Evolutionary conservation across 2,888 invertebrate genomes (phyloP).

Genomic region (Vanessa cardui): DNA sequence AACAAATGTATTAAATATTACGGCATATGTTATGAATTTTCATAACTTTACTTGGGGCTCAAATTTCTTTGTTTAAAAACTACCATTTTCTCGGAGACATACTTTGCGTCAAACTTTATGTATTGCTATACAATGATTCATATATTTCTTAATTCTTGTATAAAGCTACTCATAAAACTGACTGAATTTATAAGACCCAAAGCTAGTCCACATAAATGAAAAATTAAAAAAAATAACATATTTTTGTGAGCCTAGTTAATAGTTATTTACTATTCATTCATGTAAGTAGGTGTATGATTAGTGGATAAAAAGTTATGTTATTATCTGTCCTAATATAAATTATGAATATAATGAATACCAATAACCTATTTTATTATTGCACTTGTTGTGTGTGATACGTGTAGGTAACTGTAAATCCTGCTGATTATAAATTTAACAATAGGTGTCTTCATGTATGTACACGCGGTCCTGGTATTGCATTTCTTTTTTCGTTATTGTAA

Average conservation of each 20-base stretch:
- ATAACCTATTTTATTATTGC: slow-evolving; percentile 18
- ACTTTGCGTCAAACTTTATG: background rate
- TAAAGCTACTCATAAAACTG: slow-evolving; percentile 15
- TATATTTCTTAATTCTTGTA: slow-evolving; percentile 11
- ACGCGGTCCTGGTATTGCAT: background rate
- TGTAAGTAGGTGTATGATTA: slow-evolving; percentile 36
- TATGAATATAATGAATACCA: slow-evolving; percentile 24
- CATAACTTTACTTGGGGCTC: slow-evolving; percentile 10
- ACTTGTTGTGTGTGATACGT: slow-evolving; percentile 19
- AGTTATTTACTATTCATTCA: slow-evolving; percentile 27
- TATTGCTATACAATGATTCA: background rate
- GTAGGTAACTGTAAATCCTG: slow-evolving; percentile 17
- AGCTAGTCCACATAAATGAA: slow-evolving; percentile 38
- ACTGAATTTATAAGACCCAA: slow-evolving; percentile 37
- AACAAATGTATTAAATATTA: background rate
- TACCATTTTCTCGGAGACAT: background rate
- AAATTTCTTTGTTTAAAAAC: slow-evolving; percentile 2
- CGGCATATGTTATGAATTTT: background rate
- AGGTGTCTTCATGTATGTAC: background rate
- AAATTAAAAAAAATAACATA: slow-evolving; percentile 28
- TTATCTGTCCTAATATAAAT: slow-evolving; percentile 43
- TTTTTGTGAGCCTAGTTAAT: slow-evolving; percentile 37
- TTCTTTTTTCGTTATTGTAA: background rate
- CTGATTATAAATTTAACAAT: background rate
- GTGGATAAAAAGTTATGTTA: slow-evolving; percentile 25